Conservation (phyloP, 2,113 vertebrate species). For the Trogon surrucura region DNA sequence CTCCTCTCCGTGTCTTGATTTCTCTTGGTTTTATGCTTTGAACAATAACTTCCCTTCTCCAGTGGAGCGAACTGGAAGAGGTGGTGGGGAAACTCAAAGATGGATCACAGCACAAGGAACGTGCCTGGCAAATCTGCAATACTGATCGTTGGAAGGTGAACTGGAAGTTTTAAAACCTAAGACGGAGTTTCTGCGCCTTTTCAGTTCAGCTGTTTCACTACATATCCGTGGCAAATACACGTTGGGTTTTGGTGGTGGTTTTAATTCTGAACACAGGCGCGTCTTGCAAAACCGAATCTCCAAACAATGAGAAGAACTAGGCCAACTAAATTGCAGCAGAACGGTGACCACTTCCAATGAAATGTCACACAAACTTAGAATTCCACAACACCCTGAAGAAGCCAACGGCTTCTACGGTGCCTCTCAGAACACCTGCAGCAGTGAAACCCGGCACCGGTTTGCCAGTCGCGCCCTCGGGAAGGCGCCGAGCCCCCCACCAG, state of each 20-base stretch:
- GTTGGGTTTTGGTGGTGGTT: neutral
- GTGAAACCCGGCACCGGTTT: accelerated
- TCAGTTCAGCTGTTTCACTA: neutral
- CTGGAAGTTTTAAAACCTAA: neutral
- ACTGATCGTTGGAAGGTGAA: neutral
- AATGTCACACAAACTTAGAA: neutral
- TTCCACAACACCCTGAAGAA: neutral
- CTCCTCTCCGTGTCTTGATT: neutral
- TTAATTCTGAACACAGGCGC: neutral
- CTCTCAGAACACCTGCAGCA: neutral
- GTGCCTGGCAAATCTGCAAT: neutral
- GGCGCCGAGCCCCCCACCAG: neutral
- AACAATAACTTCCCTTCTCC: neutral
- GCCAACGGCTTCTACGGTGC: neutral
- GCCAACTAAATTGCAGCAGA: neutral
- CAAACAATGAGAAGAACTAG: neutral
- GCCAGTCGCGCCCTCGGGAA: accelerated
- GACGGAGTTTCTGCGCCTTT: neutral
- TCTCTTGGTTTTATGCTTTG: neutral
- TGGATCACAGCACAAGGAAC: neutral
- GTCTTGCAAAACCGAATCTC: neutral
- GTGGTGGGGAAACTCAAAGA: neutral
- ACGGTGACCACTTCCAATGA: neutral
- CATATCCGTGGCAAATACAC: neutral
- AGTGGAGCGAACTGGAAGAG: neutral